Evolutionary conservation across 2,888 invertebrate genomes (phyloP).

Genomic region (Tineola bisselliella): DNA sequence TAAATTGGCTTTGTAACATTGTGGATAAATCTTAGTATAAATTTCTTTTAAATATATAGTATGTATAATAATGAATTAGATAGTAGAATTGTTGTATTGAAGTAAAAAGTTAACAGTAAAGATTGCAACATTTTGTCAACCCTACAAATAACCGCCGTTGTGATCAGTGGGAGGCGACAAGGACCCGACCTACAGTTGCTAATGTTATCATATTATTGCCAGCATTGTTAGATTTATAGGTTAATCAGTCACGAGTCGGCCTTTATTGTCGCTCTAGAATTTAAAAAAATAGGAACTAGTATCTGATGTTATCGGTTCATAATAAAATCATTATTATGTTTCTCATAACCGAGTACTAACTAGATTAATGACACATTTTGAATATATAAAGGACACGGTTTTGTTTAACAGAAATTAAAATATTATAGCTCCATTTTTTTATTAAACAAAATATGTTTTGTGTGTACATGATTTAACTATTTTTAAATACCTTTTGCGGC

Average conservation of each 20-base stretch:
- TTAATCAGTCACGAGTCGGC: slow-evolving; percentile 40
- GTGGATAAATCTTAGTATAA: no score
- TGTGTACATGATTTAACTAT: no score
- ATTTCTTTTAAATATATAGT: no score
- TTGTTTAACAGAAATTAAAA: neutral
- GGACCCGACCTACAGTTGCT: slow-evolving; percentile 38
- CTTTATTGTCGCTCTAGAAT: slow-evolving; percentile 19
- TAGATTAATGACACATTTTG: neutral
- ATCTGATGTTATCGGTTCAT: neutral
- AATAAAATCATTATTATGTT: neutral
- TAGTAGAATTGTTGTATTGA: no score
- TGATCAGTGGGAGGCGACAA: slow-evolving; percentile 40
- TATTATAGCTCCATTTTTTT: neutral
- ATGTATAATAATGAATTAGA: no score
- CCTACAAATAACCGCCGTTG: neutral
- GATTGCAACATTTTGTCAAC: neutral
- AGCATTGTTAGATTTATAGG: slow-evolving; percentile 43
- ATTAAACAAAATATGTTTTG: no score
- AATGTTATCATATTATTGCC: slow-evolving; percentile 39
- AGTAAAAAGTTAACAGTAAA: no score
- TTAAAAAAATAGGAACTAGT: neutral
- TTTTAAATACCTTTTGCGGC: no score
- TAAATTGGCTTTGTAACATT: no score
- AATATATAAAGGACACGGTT: neutral
- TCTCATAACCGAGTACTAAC: neutral